These are phyloP conservation scores for Melanophora roralis DNA, from an alignment of 2,888 invertebrate genomes.

Conservation along the genomic window DNA sequence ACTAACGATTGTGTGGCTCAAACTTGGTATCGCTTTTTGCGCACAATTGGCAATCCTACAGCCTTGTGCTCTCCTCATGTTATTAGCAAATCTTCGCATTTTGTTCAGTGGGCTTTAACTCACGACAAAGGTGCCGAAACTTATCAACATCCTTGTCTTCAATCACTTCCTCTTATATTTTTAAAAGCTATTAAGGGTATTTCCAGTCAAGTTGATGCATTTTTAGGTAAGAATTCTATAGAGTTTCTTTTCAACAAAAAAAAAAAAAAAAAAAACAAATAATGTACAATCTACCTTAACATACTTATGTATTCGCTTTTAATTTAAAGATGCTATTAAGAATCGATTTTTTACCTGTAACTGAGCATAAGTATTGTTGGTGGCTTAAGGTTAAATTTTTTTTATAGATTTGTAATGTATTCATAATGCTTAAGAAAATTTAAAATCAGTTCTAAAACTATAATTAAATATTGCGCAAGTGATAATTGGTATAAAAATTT, in stretches of 20 bases:
- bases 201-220: conserved; percentile 95
- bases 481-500: no score
- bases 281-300: no score
- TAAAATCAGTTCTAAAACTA: no score
- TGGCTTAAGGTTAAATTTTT: neutral
- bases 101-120: conserved; percentile 87
- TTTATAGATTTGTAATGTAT: no score
- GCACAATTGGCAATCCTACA: conserved; percentile 96
- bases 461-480: no score
- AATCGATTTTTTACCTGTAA: neutral
- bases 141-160: conserved; percentile 92
- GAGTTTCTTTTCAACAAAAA: no score
- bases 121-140: conserved; percentile 89
- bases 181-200: conserved; percentile 95
- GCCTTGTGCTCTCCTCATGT: conserved; percentile 92
- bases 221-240: conserved; percentile 84
- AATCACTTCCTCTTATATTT: conserved; percentile 91
- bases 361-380: neutral
- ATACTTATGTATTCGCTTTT: no score
- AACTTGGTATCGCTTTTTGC: conserved; percentile 96
- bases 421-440: no score
- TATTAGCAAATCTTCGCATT: conserved; percentile 82
- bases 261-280: no score
- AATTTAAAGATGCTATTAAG: no score
- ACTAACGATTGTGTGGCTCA: conserved; percentile 93